These are phyloP conservation scores for Eupithecia vulgata DNA, from an alignment of 2,888 invertebrate species.

Conservation along the genomic window DNA sequence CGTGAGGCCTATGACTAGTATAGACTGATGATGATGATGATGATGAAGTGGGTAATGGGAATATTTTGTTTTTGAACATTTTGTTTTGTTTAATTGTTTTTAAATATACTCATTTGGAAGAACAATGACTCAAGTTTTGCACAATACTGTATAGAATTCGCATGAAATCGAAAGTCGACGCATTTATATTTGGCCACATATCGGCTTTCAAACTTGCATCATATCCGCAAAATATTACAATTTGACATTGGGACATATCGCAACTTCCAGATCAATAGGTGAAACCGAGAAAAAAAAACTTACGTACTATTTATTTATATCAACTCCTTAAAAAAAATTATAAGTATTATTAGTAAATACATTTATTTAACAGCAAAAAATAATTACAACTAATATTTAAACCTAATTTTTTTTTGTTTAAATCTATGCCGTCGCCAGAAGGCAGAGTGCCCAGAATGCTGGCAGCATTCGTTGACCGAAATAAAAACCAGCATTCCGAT, in stretches of 20 bases:
- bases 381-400: no score
- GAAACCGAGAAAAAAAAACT: not conserved
- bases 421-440: no score
- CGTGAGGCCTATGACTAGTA: no score
- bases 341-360: no score
- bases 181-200: constrained; percentile 37
- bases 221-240: constrained; percentile 38
- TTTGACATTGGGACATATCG: constrained; percentile 1
- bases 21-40: no score
- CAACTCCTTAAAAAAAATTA: no score
- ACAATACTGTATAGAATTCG: constrained; percentile 39
- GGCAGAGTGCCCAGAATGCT: no score
- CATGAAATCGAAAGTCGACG: constrained; percentile 46
- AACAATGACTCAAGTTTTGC: constrained; percentile 42
- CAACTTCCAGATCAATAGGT: not conserved
- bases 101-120: not conserved
- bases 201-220: constrained; percentile 46
- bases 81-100: not conserved
- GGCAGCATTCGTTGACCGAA: no score
- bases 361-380: no score
- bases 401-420: no score
- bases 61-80: not conserved
- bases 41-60: no score
- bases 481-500: no score
- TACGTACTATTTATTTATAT: not conserved